Base-by-base conservation (phyloP, 2,888 invertebrate species). In the Lepas anatifera region DNA sequence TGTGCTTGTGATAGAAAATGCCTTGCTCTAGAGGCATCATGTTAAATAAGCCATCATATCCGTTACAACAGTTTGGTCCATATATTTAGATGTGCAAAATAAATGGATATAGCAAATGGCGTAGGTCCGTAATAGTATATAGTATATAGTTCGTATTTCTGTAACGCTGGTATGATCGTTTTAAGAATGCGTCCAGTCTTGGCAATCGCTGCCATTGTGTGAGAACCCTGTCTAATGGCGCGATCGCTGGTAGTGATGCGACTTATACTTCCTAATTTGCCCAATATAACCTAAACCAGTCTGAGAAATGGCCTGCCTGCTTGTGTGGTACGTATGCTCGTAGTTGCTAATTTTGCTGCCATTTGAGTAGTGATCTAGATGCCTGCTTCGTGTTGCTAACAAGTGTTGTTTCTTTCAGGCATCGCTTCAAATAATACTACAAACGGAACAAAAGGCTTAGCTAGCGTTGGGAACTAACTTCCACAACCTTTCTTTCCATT, bases 381-480 rank as follows among this genome's bases (percentile, higher is more conserved):
- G 66, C 66, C 27, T 39, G 66, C 37, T 66, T 66, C 41, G 39
- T 66, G 37, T 39, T 16, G 39, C 41, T 37, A 11, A 41, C 66
- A 39, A 6, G 39, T 66, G 66, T 11, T 39, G 66, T 66, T 41
- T 37, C 66, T 66, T 66, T 66, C 66, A 66, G 66, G 66, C 66
- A 39, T 41, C 66, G 39, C 66, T 66, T 37, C 37, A 37, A 41
- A 37, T 66, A 41, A 37, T 41, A 66, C 39, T 13, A 39, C 66
- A 37, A 66, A 66, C 66, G 66, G 66, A 18, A 66, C 66, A 27
- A 66, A 66, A 39, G 66, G 39, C 37, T 27, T 66, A 41, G 39
- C 66, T 39, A 66, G 27, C 66, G 66, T 66, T 66, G 66, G 66
- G 39, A 25, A 37, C 8, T 66, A 39, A 39, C 18, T 25, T n/a